Conservation (phyloP, 2,888 invertebrate genomes). For the Thecocarcelia acutangulata region DNA sequence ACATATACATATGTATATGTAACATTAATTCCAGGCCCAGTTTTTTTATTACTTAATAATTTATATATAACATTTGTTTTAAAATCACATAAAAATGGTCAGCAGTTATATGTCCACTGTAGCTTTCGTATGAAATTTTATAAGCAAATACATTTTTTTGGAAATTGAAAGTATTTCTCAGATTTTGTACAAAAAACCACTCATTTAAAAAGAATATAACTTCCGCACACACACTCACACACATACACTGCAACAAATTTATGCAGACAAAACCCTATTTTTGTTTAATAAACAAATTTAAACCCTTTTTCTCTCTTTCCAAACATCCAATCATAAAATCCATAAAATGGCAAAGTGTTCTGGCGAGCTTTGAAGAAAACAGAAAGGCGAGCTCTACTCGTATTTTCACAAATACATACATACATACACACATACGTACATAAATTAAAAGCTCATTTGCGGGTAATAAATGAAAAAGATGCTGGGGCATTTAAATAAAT, state of each 20-base stretch:
- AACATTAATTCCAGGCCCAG: too few relatives aligned
- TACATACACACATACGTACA: slow-evolving; percentile 42
- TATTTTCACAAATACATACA: slow-evolving; percentile 17
- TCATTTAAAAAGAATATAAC: slow-evolving; percentile 10
- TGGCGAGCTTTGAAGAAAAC: not conserved
- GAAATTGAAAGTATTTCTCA: too few relatives aligned
- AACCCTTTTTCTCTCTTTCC: not conserved
- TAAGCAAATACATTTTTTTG: slow-evolving; percentile 8
- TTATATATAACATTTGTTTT: too few relatives aligned
- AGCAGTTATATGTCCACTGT: too few relatives aligned
- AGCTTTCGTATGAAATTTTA: too few relatives aligned
- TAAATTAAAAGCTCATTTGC: slow-evolving; percentile 68
- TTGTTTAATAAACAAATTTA: slow-evolving; percentile 28
- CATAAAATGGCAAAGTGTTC: slow-evolving; percentile 4
- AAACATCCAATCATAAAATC: not conserved
- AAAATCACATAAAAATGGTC: too few relatives aligned
- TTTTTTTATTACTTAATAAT: too few relatives aligned
- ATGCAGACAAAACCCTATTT: slow-evolving; percentile 11
- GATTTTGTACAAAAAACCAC: not conserved
- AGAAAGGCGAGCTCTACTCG: too few relatives aligned
- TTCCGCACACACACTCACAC: not conserved
- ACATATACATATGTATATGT: too few relatives aligned
- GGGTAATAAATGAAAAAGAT: slow-evolving; percentile 60
- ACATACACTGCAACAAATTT: not conserved
- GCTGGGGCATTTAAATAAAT: slow-evolving; percentile 35